phyloP scores from a whole-genome alignment of 2,888 invertebrate genomes.

The Polymixis flavicincta region DNA sequence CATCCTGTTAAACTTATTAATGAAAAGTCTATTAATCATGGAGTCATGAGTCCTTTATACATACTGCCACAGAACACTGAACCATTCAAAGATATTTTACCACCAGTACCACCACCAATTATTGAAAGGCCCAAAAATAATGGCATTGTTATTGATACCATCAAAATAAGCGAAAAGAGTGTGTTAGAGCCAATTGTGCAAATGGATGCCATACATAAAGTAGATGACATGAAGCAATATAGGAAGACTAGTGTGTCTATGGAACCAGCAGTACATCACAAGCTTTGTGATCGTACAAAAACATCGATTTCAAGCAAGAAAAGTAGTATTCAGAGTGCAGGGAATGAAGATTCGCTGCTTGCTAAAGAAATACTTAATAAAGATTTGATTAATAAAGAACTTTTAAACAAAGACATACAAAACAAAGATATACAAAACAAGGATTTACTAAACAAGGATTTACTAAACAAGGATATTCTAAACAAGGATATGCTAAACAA shows the following conservation, averaged over 20 bases:
- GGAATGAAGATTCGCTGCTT: slow-evolving; percentile 80
- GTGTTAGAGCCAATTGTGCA: slow-evolving; percentile 69
- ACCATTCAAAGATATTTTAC: slow-evolving; percentile 64
- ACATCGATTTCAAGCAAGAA: slow-evolving; percentile 85
- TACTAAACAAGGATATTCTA: slow-evolving; percentile 43
- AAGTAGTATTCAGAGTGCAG: slow-evolving; percentile 82
- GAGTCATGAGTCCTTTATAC: slow-evolving; percentile 77
- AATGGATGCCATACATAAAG: slow-evolving; percentile 70
- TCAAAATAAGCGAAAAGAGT: slow-evolving; percentile 72
- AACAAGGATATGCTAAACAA: slow-evolving; percentile 60
- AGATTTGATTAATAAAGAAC: slow-evolving; percentile 48
- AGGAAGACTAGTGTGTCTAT: slow-evolving; percentile 78
- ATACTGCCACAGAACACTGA: slow-evolving; percentile 79
- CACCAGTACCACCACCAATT: slow-evolving; percentile 59
- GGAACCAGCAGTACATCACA: slow-evolving; percentile 91
- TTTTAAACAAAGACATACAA: slow-evolving; percentile 44
- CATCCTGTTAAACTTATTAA: slow-evolving; percentile 81
- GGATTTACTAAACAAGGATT: slow-evolving; percentile 27
- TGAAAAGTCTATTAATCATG: slow-evolving; percentile 77
- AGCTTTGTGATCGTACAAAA: slow-evolving; percentile 90
- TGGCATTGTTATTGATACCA: slow-evolving; percentile 69
- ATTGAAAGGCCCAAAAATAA: slow-evolving; percentile 72
- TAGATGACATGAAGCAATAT: slow-evolving; percentile 76
- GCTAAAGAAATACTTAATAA: slow-evolving; percentile 66
- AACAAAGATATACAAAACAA: slow-evolving; percentile 47